Evolutionary conservation across 2,888 invertebrate genomes (phyloP), one percentile per base, ranked within the genome.

Genomic region (Willowsia nigromaculata): DNA sequence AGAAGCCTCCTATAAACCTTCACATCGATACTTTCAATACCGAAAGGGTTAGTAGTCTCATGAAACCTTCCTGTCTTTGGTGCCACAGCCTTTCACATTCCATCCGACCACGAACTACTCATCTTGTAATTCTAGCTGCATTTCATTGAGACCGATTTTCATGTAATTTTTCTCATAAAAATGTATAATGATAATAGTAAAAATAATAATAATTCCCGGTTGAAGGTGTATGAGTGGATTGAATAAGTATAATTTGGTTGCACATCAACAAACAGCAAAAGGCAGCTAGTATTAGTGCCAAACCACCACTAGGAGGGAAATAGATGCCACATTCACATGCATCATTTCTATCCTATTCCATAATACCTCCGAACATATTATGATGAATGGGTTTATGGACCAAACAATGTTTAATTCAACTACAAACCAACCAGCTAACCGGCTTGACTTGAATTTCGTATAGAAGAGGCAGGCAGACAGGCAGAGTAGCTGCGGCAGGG

Each of bases 301-400:
- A 15, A 76, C 47, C 53, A 78, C 33, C 78, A 78, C 78, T 78
- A 56, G 78, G 78, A 78, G 78, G 78, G 78, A 78, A 78, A 78
- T 50, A 15, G 76, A 53, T 30, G 53, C 53, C 76, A 50, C 76
- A 76, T 76, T 76, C 30, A 30, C 43, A 82, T 37, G 40, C 82
- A 82, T 65, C 82, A 82, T 43, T 43, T 65, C 13, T 33, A 47
- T 78, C 56, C 15, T 78, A 56, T 33, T 56, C 56, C 78, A 7
- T 13, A 9, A 11, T 18, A 30, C 30, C 30, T 1, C 27, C 22
- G n/a, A n/a, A 76, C 50, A 76, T 76, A 50, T 9, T 78, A 78
- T 78, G 78, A 78, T 78, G 78, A 78, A 78, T 78, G 78, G 78
- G 56, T 78, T 78, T 78, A 78, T 78, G 56, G 78, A 78, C 78